Evolutionary conservation across 2,888 invertebrate genomes (phyloP), one percentile per base, ranked within the genome.

Genomic region (Drosophila austrosaltans): DNA sequence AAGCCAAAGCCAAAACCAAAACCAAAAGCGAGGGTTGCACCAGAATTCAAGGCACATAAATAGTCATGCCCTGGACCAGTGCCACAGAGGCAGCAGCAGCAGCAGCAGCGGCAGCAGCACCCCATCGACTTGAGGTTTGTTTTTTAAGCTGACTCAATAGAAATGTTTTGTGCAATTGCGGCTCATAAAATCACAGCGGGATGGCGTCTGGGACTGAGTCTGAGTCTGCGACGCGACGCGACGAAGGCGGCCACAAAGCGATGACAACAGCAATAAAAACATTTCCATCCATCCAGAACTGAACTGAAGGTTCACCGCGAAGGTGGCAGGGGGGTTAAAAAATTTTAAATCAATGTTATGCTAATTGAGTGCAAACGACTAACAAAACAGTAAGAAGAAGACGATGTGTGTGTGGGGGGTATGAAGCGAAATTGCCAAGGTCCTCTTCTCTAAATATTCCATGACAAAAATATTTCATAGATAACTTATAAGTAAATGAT

Each of bases 131-230:
- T 44, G 59, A 67, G 53, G 48, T 61, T 75, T 77, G 56, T 70
- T 73, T 77, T 83, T 78, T 90, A 69, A 81, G 91, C 90, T 91
- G 90, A 91, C 89, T 89, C 85, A 77, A 80, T 81, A 76, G 82
- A 86, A 91, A 90, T 82, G 82, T 85, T 87, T 85, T 89, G 82
- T 73, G 78, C 91, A 90, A 90, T 90, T 90, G 91, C 89, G 91
- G 90, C 91, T 90, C 91, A 91, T 91, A 91, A 91, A 91, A 83
- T 90, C 91, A 78, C 91, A 90, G 91, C 90, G 87, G 91, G 90
- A 77, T 75, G 70, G 79, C 87, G 79, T 83, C 89, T 89, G 86
- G 69, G 48, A 25, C 22, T 48, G 22, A 22, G 48, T 48, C 10
- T 48, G 48, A 25, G 10, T 25, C 25, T 25, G 44, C 6, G 44